A percentile compares a stretch with the other conserved stretches of the same genome.
phyloP scores from a whole-genome alignment of 2,888 invertebrate species.

The Prosopocoilus inquinatus region DNA sequence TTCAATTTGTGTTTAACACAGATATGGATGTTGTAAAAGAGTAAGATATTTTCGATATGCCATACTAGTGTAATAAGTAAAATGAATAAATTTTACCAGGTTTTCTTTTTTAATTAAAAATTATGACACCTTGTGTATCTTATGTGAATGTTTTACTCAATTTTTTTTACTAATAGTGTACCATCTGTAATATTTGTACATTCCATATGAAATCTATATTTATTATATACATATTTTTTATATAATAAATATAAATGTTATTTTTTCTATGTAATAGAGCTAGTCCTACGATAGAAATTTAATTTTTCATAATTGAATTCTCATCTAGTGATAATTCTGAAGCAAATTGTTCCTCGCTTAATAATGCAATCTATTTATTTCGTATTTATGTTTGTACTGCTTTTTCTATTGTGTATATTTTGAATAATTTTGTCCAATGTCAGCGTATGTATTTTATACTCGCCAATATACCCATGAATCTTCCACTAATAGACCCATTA shows the following conservation, averaged over 20 bases:
- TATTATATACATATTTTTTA: constrained; percentile 29
- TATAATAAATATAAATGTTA: constrained; percentile 32
- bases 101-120: too few relatives aligned
- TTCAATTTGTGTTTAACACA: too few relatives aligned
- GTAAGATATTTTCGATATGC: too few relatives aligned
- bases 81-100: too few relatives aligned
- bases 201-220: constrained; percentile 30
- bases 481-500: constrained; percentile 1
- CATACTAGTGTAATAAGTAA: too few relatives aligned
- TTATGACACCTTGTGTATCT: background rate
- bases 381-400: constrained; percentile 12
- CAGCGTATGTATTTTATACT: too few relatives aligned
- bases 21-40: too few relatives aligned
- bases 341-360: constrained; percentile 18
- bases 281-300: constrained; percentile 21
- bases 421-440: too few relatives aligned
- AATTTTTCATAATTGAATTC: constrained; percentile 11
- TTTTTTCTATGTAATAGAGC: constrained; percentile 35
- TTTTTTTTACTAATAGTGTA: constrained; percentile 8
- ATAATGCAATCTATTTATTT: constrained; percentile 18
- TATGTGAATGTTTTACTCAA: constrained; percentile 3
- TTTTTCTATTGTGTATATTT: constrained; percentile 4
- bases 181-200: constrained; percentile 31
- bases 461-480: background rate
- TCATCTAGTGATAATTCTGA: constrained; percentile 20